Percentiles rank a stretch among this genome's conserved stretches.
phyloP scores from a whole-genome alignment of 2,797 vertebrate species.

The Coregonus suidteri region DNA sequence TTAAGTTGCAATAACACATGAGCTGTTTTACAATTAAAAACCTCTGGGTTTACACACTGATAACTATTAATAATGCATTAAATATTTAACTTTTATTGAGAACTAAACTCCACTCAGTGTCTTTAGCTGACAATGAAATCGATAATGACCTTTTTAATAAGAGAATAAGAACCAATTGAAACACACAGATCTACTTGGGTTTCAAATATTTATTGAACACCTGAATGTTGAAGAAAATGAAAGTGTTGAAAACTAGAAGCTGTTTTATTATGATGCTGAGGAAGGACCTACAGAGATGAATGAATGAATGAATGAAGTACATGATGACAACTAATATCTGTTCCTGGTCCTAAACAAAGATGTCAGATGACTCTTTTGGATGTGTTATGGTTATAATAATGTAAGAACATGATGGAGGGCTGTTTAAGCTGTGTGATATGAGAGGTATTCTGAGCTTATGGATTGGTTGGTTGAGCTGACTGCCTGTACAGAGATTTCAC shows the following conservation, averaged over 20 bases:
- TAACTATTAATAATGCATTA: neutral
- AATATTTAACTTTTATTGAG: neutral
- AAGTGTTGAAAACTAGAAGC: neutral
- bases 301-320: conserved; percentile 24
- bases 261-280: conserved; percentile 30
- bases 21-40: too few relatives aligned
- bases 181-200: conserved; percentile 70
- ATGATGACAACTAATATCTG: conserved; percentile 5
- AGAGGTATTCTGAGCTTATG: conserved; percentile 32
- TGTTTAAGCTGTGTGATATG: conserved; percentile 29
- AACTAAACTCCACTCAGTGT: too few relatives aligned
- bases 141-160: neutral
- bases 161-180: conserved; percentile 3
- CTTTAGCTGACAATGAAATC: too few relatives aligned
- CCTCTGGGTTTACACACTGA: too few relatives aligned
- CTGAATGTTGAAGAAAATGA: conserved; percentile 37
- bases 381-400: neutral
- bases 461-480: conserved; percentile 15
- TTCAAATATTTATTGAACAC: conserved; percentile 85
- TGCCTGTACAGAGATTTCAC: conserved; percentile 20
- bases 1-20: too few relatives aligned
- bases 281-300: conserved; percentile 24
- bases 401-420: neutral
- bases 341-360: conserved; percentile 3
- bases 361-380: neutral